These are phyloP conservation scores for Lasioglossum leucozonium DNA, from an alignment of 2,888 invertebrate genomes.

Conservation along the genomic window DNA sequence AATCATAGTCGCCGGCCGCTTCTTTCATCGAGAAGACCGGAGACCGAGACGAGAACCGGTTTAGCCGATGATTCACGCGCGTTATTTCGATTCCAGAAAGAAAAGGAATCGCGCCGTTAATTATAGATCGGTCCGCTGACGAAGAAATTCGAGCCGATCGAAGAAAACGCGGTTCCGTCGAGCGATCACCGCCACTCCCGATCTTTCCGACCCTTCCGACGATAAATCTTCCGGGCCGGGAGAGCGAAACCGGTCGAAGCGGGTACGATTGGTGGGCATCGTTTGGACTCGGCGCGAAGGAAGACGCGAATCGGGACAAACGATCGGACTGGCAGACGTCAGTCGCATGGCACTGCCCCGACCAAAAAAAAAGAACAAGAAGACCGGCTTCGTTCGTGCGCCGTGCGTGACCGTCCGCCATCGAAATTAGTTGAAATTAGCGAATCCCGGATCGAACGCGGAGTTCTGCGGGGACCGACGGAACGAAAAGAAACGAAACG, in stretches of 20 bases:
- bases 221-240: constrained; percentile 36
- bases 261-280: constrained; percentile 27
- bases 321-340: constrained; percentile 45
- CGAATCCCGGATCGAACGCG: constrained; percentile 81
- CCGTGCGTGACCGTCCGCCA: constrained; percentile 77
- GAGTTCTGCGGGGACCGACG: constrained; percentile 68
- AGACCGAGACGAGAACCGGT: constrained; percentile 58
- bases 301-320: constrained; percentile 54
- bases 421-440: constrained; percentile 80
- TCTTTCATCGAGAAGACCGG: constrained; percentile 46
- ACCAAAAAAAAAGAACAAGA: too few species aligned
- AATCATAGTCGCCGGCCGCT: constrained; percentile 1
- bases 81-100: constrained; percentile 55
- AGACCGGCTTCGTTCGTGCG: constrained; percentile 72
- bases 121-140: constrained; percentile 39
- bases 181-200: constrained; percentile 31
- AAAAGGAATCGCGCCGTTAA: constrained; percentile 51
- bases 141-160: neutral
- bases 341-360: constrained; percentile 17
- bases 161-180: constrained; percentile 6
- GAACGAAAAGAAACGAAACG: constrained; percentile 55
- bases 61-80: constrained; percentile 63
- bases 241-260: constrained; percentile 23
- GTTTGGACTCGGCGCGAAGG: constrained; percentile 44
- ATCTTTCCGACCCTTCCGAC: constrained; percentile 27